Evolutionary conservation across 2,888 invertebrate species (phyloP).

Genomic region (Cephus spinipes): DNA sequence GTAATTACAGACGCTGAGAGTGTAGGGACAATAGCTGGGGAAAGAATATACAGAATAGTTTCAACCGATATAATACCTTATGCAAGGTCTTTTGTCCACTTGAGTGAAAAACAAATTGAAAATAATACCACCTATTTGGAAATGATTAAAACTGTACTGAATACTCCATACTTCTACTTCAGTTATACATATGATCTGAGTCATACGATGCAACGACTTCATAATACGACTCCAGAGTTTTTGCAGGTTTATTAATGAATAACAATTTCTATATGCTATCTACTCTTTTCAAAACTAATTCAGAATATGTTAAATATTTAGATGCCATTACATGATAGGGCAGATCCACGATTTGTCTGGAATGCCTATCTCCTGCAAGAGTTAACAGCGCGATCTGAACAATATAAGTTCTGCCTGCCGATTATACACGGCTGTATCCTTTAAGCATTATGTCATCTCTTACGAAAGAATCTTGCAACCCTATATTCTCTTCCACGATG

Average conservation of each 20-base stretch:
- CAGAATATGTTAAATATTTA: constrained; percentile 56
- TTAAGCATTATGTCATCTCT: constrained; percentile 43
- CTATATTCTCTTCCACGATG: not conserved
- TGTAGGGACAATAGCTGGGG: constrained; percentile 85
- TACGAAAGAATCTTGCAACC: too few relatives aligned
- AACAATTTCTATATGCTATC: not conserved
- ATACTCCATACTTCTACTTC: constrained; percentile 91
- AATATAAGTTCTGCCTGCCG: constrained; percentile 86
- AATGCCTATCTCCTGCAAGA: constrained; percentile 85
- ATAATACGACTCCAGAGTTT: constrained; percentile 86
- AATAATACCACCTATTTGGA: constrained; percentile 87
- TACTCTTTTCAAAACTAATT: constrained; percentile 9
- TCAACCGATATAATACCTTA: constrained; percentile 89
- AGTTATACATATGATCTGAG: constrained; percentile 95
- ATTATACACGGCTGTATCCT: constrained; percentile 92
- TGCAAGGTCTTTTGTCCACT: constrained; percentile 84
- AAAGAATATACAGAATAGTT: constrained; percentile 82
- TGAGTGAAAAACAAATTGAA: constrained; percentile 84
- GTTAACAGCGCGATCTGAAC: constrained; percentile 78
- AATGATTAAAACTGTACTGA: constrained; percentile 86
- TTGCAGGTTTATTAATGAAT: constrained; percentile 69
- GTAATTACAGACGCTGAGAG: constrained; percentile 86
- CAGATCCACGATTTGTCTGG: constrained; percentile 94
- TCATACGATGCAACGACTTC: constrained; percentile 89
- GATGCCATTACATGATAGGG: constrained; percentile 81